These are phyloP conservation scores for Bryconaethiops microstoma DNA, from an alignment of 2,797 vertebrate species.

Conservation along the genomic window DNA sequence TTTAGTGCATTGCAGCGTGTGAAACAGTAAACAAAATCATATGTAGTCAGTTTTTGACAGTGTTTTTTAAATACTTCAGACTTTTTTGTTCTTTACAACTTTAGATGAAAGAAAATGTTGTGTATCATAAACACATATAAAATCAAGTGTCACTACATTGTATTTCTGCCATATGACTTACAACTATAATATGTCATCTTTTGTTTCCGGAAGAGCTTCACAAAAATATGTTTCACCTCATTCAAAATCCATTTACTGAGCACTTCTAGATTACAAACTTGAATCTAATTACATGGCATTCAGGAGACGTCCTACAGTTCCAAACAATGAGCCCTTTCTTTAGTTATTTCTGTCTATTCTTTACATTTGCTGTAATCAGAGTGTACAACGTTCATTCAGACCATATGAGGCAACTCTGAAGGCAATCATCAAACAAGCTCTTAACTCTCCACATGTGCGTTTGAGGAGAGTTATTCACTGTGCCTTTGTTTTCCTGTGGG, in stretches of 20 bases:
- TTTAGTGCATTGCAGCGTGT: too few relatives aligned
- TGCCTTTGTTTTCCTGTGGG: slow-evolving; percentile 63
- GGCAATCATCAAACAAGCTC: slow-evolving; percentile 15
- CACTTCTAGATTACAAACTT: background rate
- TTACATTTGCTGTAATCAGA: slow-evolving; percentile 25
- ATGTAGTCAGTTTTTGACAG: too few relatives aligned
- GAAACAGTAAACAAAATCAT: too few relatives aligned
- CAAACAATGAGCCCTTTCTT: slow-evolving; percentile 47
- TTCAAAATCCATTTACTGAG: background rate
- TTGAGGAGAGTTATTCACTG: slow-evolving; percentile 44
- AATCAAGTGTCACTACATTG: too few relatives aligned
- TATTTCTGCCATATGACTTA: too few relatives aligned
- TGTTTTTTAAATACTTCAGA: too few relatives aligned
- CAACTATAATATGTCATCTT: too few relatives aligned
- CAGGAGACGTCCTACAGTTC: background rate
- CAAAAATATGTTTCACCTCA: slow-evolving; percentile 7
- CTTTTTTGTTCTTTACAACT: too few relatives aligned
- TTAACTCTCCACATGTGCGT: slow-evolving; percentile 5
- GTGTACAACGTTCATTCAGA: slow-evolving; percentile 15
- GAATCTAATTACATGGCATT: slow-evolving; percentile 1
- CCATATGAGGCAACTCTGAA: slow-evolving; percentile 7
- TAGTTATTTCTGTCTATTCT: background rate
- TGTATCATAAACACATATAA: too few relatives aligned
- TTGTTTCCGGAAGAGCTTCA: background rate
- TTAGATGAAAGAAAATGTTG: too few relatives aligned